A percentile compares a stretch with the other conserved stretches of the same genome.
phyloP scores from a whole-genome alignment of 2,113 vertebrate species.

The Dipodomys stephensi region DNA sequence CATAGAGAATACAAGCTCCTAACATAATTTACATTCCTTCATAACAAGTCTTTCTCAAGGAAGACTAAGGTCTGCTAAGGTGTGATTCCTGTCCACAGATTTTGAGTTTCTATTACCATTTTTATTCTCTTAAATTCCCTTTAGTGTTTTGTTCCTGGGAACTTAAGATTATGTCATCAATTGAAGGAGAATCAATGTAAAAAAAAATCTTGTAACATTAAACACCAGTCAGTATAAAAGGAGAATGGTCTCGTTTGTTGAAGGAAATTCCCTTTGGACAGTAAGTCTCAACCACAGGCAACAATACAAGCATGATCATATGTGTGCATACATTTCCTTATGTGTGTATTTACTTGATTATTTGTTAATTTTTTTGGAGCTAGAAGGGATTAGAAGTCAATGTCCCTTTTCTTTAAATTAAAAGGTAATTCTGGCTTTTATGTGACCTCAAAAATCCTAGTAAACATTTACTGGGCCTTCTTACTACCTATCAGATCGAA shows the following conservation, averaged over 20 bases:
- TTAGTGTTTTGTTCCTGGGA: neutral
- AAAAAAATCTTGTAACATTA: neutral
- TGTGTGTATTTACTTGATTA: neutral
- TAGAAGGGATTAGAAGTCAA: neutral
- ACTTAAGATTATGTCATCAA: neutral
- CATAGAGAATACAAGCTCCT: too few relatives aligned
- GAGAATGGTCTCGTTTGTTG: neutral
- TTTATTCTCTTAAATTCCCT: neutral
- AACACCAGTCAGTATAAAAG: neutral
- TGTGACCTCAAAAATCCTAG: neutral
- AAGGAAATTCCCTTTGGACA: neutral
- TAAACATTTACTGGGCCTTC: neutral
- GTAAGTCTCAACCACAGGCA: neutral
- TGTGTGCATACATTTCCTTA: neutral
- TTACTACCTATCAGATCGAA: neutral
- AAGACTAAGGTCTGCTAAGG: neutral
- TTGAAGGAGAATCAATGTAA: neutral
- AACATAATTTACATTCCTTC: neutral
- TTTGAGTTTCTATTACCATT: neutral
- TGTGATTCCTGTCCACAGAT: neutral
- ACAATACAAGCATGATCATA: neutral
- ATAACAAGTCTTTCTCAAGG: neutral
- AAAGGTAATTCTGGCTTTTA: neutral
- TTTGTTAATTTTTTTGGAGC: neutral
- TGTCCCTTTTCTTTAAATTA: neutral